A percentile compares a stretch with the other conserved stretches of the same genome.
Conservation (phyloP, 2,888 invertebrate genomes). For the Chaitophorus viminalis region DNA sequence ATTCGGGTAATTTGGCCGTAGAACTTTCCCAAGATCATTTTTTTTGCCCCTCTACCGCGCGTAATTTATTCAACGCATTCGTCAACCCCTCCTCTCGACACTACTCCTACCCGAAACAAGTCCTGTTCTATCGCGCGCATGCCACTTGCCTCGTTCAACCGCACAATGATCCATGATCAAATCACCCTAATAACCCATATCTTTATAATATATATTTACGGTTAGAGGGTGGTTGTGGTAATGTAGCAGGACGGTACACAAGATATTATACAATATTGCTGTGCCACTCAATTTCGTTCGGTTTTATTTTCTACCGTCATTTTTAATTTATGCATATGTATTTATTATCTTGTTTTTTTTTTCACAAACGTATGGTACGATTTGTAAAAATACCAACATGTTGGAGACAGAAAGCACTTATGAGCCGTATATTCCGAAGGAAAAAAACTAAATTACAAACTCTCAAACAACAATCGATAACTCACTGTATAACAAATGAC, state of each 20-base stretch:
- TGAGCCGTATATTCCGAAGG: neutral
- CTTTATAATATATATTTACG: neutral
- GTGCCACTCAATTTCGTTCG: neutral
- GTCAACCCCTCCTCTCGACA: slow-evolving; percentile 13
- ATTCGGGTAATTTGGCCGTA: slow-evolving; percentile 55
- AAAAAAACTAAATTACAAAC: neutral
- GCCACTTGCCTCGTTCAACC: neutral
- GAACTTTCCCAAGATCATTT: slow-evolving; percentile 56
- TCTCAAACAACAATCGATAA: slow-evolving; percentile 6
- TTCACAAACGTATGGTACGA: neutral
- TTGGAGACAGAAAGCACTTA: slow-evolving; percentile 21
- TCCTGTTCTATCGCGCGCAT: too few species aligned
- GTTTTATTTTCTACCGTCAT: neutral
- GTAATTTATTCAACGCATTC: slow-evolving; percentile 56
- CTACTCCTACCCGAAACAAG: neutral
- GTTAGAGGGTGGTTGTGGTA: neutral
- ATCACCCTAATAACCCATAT: slow-evolving; percentile 22
- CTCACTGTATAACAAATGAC: neutral
- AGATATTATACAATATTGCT: neutral
- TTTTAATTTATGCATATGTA: neutral
- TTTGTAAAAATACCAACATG: slow-evolving; percentile 18
- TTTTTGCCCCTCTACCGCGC: slow-evolving; percentile 17
- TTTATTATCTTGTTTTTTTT: neutral
- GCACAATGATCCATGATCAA: slow-evolving; percentile 38
- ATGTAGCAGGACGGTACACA: neutral